Evolutionary conservation across 2,888 invertebrate species (phyloP), one percentile per base, ranked within the genome.

Genomic region (Stenoptilia bipunctidactyla): DNA sequence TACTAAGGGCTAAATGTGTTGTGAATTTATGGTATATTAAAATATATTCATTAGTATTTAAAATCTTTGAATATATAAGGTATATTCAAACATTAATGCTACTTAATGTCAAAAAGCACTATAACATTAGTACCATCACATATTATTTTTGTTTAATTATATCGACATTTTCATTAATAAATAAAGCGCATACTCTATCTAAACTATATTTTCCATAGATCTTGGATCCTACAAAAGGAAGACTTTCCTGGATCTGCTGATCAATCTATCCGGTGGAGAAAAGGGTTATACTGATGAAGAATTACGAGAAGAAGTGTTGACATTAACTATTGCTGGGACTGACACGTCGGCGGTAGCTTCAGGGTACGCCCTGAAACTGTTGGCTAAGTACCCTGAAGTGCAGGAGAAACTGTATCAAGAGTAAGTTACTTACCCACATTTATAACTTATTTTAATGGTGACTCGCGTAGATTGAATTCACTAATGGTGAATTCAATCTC

Each of bases 231-330:
- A 77, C 45, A 70, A 63, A 44, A 72, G 56, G 15, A 84, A 82
- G 53, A 79, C 85, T 0, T 88, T 88, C 52, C 56, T 88, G 40
- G 87, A 88, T 44, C 56, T 86, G 4, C 54, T 88, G 10, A 80
- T 88, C 45, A 64, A 74, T 12, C 52, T 84, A 2, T 83, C 86
- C 25, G 79, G 85, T 0, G 72, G 72, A 5, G 83, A 83, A 5
- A 72, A 61, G 1, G 84, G 84, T 14, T 85, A 86, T 33, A 85
- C 75, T 0, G 71, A 87, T 46, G 50, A 69, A 27, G 87, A 89
- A 47, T 49, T 89, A 1, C 61, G 85, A 41, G 87, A 88, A 49
- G 88, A 88, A 62, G 74, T 88, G 0, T 61, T 87, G 39, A 87
- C 87, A 0, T 67, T 88, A 42, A 75, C 84, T 40, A 57, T 87